Conservation (phyloP, 2,888 invertebrate genomes). For the Perithous albicinctus region DNA sequence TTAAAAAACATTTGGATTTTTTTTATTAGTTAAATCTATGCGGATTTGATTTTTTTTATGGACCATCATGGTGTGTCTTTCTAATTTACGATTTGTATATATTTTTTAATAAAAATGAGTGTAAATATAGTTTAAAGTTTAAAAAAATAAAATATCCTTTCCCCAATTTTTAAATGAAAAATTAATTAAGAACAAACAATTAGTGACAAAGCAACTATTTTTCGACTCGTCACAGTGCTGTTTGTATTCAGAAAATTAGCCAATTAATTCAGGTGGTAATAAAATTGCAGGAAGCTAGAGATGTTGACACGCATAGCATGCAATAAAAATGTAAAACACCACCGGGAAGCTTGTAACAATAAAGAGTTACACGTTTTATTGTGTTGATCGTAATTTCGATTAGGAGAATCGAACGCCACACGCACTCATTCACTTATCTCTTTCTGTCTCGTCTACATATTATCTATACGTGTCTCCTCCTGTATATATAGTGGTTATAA, state of each 20-base stretch:
- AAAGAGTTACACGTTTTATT: constrained; percentile 1
- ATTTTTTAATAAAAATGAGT: too few relatives aligned
- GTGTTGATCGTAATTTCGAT: constrained; percentile 43
- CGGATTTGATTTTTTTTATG: too few relatives aligned
- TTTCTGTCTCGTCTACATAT: constrained; percentile 11
- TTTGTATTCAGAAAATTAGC: background rate
- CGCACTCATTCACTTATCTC: constrained; percentile 15
- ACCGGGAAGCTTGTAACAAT: constrained; percentile 13
- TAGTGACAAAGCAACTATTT: too few relatives aligned
- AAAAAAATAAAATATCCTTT: too few relatives aligned
- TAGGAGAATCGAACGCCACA: constrained; percentile 45
- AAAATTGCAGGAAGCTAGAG: background rate
- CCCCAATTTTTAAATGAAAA: too few relatives aligned
- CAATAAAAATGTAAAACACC: constrained; percentile 39
- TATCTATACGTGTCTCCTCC: background rate
- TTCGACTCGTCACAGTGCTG: too few relatives aligned
- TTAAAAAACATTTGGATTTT: too few relatives aligned
- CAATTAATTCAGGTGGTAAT: background rate
- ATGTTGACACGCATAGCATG: background rate
- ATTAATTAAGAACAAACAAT: too few relatives aligned
- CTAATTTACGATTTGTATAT: too few relatives aligned
- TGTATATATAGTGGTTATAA: background rate
- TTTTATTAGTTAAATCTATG: too few relatives aligned
- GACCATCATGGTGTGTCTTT: too few relatives aligned
- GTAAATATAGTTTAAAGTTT: too few relatives aligned